Evolutionary conservation across 2,888 invertebrate species (phyloP), one percentile per base, ranked within the genome.

Genomic region (Nycteola revayana): DNA sequence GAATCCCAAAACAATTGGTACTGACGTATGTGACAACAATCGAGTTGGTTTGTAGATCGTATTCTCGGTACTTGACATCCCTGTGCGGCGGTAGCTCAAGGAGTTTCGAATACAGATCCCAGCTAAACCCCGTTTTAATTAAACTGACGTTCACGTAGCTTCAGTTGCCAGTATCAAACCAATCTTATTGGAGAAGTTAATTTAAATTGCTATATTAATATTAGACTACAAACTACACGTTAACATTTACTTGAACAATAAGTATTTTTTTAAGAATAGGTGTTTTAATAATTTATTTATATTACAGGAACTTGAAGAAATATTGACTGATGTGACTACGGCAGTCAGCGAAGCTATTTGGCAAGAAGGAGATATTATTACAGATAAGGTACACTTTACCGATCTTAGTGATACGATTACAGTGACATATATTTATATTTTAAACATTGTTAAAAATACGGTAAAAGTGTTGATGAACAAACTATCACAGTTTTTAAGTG

Each of bases 221-320:
- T 5, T 3, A 14, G n/a, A n/a, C n/a, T n/a, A 14, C 3, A 14
- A 14, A 14, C 3, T 2, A 14, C 14, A 14, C 14, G 2, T 3
- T 14, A 3, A 14, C 14, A 3, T 3, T 14, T 14, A 14, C 14
- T 14, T 3, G 2, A 3, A 14, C 14, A 14, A 14, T 14, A 5
- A 14, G 14, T n/a, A n/a, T n/a, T n/a, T n/a, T n/a, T n/a, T n/a
- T n/a, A n/a, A n/a, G n/a, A n/a, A n/a, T n/a, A n/a, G n/a, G n/a
- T n/a, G n/a, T 14, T 14, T 14, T 14, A 14, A 14, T 14, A 14
- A 24, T 28, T 10, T 24, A 21, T 46, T 47, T 49, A 61, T 55
- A 48, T 91, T 93, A 59, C 92, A 97, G 94, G 98, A 98, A 88
- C 89, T 98, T 67, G 96, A 98, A 85, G 97, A 97, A 75, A 95